Evolutionary conservation across 2,888 invertebrate species (phyloP).

Genomic region (Pseudococcus jackbeardsleyi): DNA sequence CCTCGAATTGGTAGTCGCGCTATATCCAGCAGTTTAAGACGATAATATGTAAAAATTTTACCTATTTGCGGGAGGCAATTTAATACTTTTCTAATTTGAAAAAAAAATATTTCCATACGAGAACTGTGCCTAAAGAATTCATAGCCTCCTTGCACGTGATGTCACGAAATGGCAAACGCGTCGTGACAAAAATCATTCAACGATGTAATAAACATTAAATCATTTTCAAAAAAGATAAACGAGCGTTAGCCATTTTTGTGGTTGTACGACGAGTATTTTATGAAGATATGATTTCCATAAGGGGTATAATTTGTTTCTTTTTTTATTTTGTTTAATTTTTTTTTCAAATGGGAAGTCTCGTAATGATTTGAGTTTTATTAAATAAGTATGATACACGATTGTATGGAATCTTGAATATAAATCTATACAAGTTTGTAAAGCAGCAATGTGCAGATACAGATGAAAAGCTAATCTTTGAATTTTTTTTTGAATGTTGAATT

Average conservation of each 20-base stretch:
- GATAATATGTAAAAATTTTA: conserved; percentile 5
- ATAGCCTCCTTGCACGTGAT: conserved; percentile 47
- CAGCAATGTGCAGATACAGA: no score
- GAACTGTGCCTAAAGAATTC: conserved; percentile 16
- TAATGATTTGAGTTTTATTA: background rate
- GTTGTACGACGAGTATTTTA: conserved; percentile 6
- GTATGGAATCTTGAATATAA: no score
- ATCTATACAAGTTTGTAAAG: no score
- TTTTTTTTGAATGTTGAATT: no score
- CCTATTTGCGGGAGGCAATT: conserved; percentile 16
- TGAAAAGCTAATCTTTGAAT: no score
- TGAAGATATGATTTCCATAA: background rate
- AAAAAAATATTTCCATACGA: background rate
- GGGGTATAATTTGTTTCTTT: background rate
- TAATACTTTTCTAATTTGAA: conserved; percentile 31
- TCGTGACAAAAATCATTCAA: conserved; percentile 60
- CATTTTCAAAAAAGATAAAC: conserved; percentile 43
- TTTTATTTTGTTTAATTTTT: background rate
- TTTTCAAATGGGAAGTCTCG: background rate
- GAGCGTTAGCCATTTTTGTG: conserved; percentile 43
- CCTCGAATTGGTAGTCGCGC: background rate
- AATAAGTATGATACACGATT: background rate
- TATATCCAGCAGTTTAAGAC: background rate
- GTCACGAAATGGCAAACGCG: conserved; percentile 57
- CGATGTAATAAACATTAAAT: conserved; percentile 53